Evolutionary conservation across 2,113 vertebrate genomes (phyloP).

Genomic region (Gnathonemus echidnorhynchus): DNA sequence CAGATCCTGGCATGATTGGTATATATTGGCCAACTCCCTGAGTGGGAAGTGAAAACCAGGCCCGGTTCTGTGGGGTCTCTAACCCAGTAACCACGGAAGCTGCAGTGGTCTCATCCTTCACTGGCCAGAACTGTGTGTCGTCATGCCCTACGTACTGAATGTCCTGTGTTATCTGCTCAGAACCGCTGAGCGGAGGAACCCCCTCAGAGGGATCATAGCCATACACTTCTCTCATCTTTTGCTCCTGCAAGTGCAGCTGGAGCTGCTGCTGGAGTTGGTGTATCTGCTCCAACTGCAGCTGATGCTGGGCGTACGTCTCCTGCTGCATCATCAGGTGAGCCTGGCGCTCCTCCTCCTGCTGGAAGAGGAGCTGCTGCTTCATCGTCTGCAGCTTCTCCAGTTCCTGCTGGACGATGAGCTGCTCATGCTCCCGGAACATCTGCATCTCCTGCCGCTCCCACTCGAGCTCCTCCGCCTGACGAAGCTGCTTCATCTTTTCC

Average conservation of each 20-base stretch:
- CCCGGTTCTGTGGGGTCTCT: conserved; percentile 62
- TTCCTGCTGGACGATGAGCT: conserved; percentile 92
- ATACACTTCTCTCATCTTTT: conserved; percentile 58
- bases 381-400: conserved; percentile 91
- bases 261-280: conserved; percentile 93
- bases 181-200: conserved; percentile 55
- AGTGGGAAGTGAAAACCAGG: conserved; percentile 69
- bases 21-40: conserved; percentile 64
- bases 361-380: conserved; percentile 90
- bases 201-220: conserved; percentile 64
- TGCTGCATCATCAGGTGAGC: conserved; percentile 93
- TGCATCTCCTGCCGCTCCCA: conserved; percentile 98
- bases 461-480: conserved; percentile 91
- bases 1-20: conserved; percentile 57
- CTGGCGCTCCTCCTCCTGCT: conserved; percentile 92
- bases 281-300: conserved; percentile 88
- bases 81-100: conserved; percentile 59
- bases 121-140: conserved; percentile 62
- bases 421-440: conserved; percentile 92
- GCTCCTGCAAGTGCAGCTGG: conserved; percentile 88
- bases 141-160: conserved; percentile 58
- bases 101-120: conserved; percentile 59
- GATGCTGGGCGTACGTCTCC: conserved; percentile 87
- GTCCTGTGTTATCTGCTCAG: conserved; percentile 63
- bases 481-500: conserved; percentile 92